Base-by-base conservation (phyloP, 1,140 invertebrate genomes). In the Atta cephalotes region DNA sequence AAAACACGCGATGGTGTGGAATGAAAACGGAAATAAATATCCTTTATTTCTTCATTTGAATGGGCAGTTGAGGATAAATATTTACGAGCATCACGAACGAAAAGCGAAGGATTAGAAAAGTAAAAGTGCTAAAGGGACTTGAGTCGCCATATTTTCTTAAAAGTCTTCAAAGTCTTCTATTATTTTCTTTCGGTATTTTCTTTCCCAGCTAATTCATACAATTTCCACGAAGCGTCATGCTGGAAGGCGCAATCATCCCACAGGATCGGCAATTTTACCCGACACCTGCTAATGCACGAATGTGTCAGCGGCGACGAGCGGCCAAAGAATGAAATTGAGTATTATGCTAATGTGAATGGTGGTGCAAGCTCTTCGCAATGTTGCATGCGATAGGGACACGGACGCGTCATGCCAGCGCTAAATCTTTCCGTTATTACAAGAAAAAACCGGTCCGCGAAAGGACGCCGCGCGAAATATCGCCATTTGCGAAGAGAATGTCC, bases 231-330 rank as follows among this genome's bases (percentile, higher is more conserved):
- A 84, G 80, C 80, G 80, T 84, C 70, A 84, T 62, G 70, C 80
- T 84, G 80, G 56, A 84, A 84, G 80, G 80, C 70, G 56, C 80
- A 84, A 84, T 84, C 80, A 84, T 84, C 70, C 80, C 70, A 31
- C 71, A 18, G 65, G 63, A 81, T 81, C 79, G 51, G 79, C 66
- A 84, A 84, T 84, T 76, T 84, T 45, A 56, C 45, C 56, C 80
- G 70, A 84, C 80, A 84, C 80, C 80, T 84, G 80, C 80, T 84
- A 84, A 84, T 84, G 70, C 80, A 62, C 80, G 80, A 84, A 62
- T 84, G 39, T 84, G 80, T 84, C 80, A 76, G 70, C 56, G 56
- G 56, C n/a, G 78, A 81, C 66, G 39, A 56, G 65, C 78, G 78
- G 65, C 66, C 56, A 56, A 74, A 84, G 70, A 76, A 76, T 84